phyloP scores from a whole-genome alignment of 2,888 invertebrate genomes.

The Acronicta alni region DNA sequence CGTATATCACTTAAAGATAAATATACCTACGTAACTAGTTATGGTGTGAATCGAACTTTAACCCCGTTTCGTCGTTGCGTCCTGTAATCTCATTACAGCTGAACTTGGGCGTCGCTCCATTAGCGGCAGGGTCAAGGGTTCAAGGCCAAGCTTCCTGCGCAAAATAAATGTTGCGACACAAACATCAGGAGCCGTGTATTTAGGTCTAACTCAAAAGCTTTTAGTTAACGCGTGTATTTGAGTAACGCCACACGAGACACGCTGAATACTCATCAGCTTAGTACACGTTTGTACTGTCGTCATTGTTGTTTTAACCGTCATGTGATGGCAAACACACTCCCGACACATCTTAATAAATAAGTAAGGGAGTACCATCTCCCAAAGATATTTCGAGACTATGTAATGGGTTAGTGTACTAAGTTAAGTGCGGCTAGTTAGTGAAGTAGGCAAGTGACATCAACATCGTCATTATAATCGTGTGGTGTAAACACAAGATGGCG shows the following conservation, averaged over 20 bases:
- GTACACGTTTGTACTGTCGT: conserved; percentile 37
- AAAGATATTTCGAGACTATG: neutral
- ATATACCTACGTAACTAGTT: neutral
- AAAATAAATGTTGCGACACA: conserved; percentile 26
- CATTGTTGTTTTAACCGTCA: conserved; percentile 25
- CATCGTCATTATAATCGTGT: neutral
- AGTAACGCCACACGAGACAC: conserved; percentile 30
- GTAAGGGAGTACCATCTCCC: conserved; percentile 4
- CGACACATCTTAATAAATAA: conserved; percentile 17
- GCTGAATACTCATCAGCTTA: conserved; percentile 34
- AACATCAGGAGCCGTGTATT: conserved; percentile 18
- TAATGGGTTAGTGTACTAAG: neutral
- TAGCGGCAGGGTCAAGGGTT: conserved; percentile 25
- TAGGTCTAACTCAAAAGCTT: conserved; percentile 36
- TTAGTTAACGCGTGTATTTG: conserved; percentile 44
- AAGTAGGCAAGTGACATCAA: conserved; percentile 12
- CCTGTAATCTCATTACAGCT: conserved; percentile 25
- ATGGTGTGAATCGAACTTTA: neutral
- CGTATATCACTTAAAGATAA: neutral
- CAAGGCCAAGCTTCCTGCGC: conserved; percentile 18
- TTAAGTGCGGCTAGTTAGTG: conserved; percentile 1
- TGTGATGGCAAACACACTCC: conserved; percentile 34
- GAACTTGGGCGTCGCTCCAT: conserved; percentile 6
- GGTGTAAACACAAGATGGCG: conserved; percentile 4
- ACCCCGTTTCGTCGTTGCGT: conserved; percentile 4